phyloP scores from a whole-genome alignment of 2,113 vertebrate species.

The Anolis sagrei region DNA sequence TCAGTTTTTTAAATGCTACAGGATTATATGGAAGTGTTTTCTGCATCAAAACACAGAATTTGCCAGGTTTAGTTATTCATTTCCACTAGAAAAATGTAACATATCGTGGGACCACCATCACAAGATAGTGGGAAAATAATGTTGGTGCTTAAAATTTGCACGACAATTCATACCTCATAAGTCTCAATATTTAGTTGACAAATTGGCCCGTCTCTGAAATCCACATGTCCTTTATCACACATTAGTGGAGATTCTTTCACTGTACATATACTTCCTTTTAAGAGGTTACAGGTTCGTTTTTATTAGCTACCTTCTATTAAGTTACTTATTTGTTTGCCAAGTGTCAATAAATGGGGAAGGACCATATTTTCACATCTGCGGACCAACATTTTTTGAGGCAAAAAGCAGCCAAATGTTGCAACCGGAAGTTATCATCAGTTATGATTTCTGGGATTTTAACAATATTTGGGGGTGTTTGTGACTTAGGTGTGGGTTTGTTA shows the following conservation, averaged over 20 bases:
- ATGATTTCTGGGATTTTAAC: no score
- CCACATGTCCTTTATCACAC: not conserved
- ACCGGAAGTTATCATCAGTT: no score
- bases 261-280: not conserved
- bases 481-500: no score
- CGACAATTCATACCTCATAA: not conserved
- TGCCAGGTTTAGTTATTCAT: not conserved
- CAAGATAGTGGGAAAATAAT: not conserved
- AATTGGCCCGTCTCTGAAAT: not conserved
- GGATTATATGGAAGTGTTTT: not conserved
- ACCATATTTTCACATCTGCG: no score
- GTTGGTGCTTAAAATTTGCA: not conserved
- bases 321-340: no score
- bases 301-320: no score
- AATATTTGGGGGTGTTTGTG: no score
- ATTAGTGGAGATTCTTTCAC: not conserved
- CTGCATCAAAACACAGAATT: not conserved
- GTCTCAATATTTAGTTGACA: not conserved
- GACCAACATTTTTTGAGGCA: no score
- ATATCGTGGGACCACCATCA: not conserved
- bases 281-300: not conserved
- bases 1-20: not conserved
- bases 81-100: not conserved
- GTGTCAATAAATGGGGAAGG: no score
- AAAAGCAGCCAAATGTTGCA: no score